phyloP scores from a whole-genome alignment of 2,113 vertebrate species.

The Hystrix brachyura region DNA sequence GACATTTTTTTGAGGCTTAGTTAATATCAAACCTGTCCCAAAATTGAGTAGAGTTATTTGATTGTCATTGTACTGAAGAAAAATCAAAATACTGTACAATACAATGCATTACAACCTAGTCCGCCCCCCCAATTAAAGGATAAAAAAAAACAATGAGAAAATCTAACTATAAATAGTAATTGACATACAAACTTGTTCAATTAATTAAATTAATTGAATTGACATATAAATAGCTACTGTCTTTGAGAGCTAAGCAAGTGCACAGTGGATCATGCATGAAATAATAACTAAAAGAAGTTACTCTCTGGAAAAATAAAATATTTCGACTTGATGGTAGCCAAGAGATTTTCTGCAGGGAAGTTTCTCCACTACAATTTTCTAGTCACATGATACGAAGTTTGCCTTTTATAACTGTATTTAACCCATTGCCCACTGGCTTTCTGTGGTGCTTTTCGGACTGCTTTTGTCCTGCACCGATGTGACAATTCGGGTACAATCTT shows the following conservation, averaged over 20 bases:
- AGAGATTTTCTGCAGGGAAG: neutral
- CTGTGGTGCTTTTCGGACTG: neutral
- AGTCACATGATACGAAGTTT: neutral
- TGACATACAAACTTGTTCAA: neutral
- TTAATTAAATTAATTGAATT: neutral
- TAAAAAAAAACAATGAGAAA: neutral
- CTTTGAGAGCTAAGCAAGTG: neutral
- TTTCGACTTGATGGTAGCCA: neutral
- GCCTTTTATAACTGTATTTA: neutral
- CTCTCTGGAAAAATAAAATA: neutral
- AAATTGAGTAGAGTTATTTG: conserved; percentile 44
- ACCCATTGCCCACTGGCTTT: neutral
- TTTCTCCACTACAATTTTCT: neutral
- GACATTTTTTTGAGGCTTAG: neutral
- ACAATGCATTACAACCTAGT: neutral
- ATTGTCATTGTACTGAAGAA: neutral
- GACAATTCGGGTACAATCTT: neutral
- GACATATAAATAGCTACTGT: neutral
- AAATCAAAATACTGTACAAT: neutral
- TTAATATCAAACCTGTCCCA: neutral
- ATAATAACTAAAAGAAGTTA: neutral
- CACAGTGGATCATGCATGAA: neutral
- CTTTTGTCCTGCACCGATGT: neutral
- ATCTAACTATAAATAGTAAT: neutral
- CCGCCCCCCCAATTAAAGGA: neutral